Evolutionary conservation across 2,113 vertebrate species (phyloP).

Genomic region (Myotis davidii): DNA sequence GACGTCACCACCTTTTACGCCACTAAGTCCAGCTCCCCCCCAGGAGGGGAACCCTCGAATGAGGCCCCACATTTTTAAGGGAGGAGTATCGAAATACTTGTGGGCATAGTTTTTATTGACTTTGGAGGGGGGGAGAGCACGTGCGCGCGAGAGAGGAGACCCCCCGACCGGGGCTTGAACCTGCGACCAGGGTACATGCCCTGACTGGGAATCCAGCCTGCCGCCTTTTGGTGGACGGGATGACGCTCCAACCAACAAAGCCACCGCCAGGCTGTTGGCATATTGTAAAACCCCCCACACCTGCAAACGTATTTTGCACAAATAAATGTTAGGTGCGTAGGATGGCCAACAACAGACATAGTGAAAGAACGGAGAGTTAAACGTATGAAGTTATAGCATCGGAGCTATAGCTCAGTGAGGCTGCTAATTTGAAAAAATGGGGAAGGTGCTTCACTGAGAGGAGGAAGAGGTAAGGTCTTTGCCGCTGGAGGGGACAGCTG

Average conservation of each 20-base stretch:
- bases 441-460: not conserved
- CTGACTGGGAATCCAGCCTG: no score
- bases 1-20: not conserved
- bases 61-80: not conserved
- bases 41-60: not conserved
- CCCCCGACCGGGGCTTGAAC: no score
- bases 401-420: not conserved
- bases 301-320: not conserved
- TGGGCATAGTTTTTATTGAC: not conserved
- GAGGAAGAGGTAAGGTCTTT: not conserved
- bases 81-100: not conserved
- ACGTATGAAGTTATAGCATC: not conserved
- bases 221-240: no score
- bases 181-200: no score
- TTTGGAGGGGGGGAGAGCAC: no score
- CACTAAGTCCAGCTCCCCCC: not conserved
- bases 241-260: no score
- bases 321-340: not conserved
- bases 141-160: no score
- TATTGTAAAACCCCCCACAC: not conserved
- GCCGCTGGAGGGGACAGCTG: not conserved
- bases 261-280: no score
- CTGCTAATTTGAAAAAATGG: not conserved
- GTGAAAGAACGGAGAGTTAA: not conserved
- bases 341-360: not conserved